A percentile compares a stretch with the other conserved stretches of the same genome.
These are phyloP conservation scores for Brachyptera risi DNA, from an alignment of 2,888 invertebrate species.

Conservation along the genomic window DNA sequence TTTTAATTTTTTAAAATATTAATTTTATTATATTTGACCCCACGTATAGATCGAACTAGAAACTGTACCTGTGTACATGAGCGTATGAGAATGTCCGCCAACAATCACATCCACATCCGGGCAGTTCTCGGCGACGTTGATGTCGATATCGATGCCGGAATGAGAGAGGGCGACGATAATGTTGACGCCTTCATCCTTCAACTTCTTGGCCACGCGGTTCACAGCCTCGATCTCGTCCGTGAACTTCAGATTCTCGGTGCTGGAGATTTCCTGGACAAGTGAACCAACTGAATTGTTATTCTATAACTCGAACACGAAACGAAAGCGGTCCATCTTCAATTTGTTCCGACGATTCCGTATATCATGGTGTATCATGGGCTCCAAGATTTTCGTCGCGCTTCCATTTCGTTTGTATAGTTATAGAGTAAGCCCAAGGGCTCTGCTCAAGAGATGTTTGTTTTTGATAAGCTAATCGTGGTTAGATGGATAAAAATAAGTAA, in stretches of 20 bases:
- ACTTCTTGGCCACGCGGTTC: constrained; percentile 59
- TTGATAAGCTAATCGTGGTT: no score
- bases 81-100: constrained; percentile 80
- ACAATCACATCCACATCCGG: constrained; percentile 74
- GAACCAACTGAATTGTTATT: no score
- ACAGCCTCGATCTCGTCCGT: constrained; percentile 65
- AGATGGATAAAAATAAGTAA: no score
- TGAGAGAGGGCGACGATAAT: constrained; percentile 83
- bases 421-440: no score
- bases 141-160: constrained; percentile 61
- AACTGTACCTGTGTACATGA: constrained; percentile 62
- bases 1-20: no score
- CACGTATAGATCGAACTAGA: not conserved
- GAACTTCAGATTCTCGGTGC: constrained; percentile 62
- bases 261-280: constrained; percentile 64
- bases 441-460: no score
- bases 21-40: not conserved
- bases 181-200: constrained; percentile 60
- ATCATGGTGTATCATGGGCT: no score
- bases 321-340: no score
- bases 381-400: no score
- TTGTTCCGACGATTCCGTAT: no score
- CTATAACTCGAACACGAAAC: no score
- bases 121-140: constrained; percentile 48
- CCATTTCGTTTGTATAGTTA: no score